Conservation (phyloP, 2,113 vertebrate genomes). For the Zingel zingel region DNA sequence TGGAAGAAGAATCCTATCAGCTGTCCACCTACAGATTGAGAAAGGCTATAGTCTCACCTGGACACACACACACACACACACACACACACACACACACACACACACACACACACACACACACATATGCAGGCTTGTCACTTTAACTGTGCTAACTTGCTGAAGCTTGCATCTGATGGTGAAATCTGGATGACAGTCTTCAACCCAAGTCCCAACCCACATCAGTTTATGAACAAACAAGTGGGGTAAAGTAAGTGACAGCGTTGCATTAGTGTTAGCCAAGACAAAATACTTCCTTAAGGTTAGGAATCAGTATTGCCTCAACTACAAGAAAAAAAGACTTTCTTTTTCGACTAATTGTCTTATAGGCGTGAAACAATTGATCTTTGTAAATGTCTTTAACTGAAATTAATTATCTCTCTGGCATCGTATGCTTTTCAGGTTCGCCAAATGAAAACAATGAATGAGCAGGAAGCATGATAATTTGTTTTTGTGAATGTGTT, state of each 20-base stretch:
- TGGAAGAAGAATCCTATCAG: conserved; percentile 60
- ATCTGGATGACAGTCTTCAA: conserved; percentile 49
- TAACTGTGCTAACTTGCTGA: conserved; percentile 51
- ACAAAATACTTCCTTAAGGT: conserved; percentile 7
- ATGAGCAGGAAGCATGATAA: neutral
- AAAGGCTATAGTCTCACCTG: conserved; percentile 30
- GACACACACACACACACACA: conserved; percentile 1
- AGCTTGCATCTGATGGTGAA: conserved; percentile 38
- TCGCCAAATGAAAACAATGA: neutral
- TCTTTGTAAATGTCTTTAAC: conserved; percentile 10
- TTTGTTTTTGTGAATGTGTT: neutral
- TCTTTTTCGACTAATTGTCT: neutral
- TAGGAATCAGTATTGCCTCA: neutral
- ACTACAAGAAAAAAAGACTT: neutral
- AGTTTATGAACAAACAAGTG: conserved; percentile 54
- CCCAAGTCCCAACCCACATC: conserved; percentile 28
- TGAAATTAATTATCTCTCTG: conserved; percentile 24
- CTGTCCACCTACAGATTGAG: conserved; percentile 67
- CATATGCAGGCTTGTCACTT: conserved; percentile 46
- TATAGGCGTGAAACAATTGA: conserved; percentile 7
- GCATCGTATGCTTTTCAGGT: neutral
- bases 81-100: neutral
- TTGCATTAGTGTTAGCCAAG: conserved; percentile 17
- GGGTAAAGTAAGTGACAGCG: conserved; percentile 45
- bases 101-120: neutral